A percentile compares a stretch with the other conserved stretches of the same genome.
Conservation (phyloP, 1,140 invertebrate genomes). For the Heliothis virescens region DNA sequence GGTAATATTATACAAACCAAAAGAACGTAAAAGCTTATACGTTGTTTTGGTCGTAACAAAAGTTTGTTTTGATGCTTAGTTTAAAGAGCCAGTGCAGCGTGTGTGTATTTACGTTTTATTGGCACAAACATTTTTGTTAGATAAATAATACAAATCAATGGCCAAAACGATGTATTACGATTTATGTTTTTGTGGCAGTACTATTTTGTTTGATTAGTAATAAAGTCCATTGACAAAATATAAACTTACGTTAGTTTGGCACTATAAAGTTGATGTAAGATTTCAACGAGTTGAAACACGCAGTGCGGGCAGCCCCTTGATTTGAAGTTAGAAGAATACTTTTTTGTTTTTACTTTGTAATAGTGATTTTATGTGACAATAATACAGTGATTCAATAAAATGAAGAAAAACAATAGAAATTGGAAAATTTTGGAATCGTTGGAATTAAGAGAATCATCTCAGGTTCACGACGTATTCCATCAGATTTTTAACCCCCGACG, state of each 20-base stretch:
- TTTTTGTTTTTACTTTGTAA: slow-evolving; percentile 24
- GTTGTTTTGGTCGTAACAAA: no score
- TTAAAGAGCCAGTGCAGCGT: no score
- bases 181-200: slow-evolving; percentile 33
- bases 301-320: slow-evolving; percentile 15
- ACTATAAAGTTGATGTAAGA: slow-evolving; percentile 14
- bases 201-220: slow-evolving; percentile 19
- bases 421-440: slow-evolving; percentile 12
- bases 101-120: no score
- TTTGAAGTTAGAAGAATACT: slow-evolving; percentile 20
- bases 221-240: slow-evolving; percentile 22
- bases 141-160: slow-evolving; percentile 30
- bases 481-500: no score
- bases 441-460: slow-evolving; percentile 19
- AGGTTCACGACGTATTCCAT: slow-evolving; percentile 24
- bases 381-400: slow-evolving; percentile 28
- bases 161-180: slow-evolving; percentile 34
- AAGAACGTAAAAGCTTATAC: no score
- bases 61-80: no score
- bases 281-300: slow-evolving; percentile 15
- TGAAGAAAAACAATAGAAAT: slow-evolving; percentile 24
- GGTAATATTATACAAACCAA: no score
- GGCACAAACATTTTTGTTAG: no score
- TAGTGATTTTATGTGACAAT: slow-evolving; percentile 17
- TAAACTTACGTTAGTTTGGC: slow-evolving; percentile 22